Evolutionary conservation across 64 coral and sea anemone genomes (phyloP).

Genomic region (Dendrophyllia cribrosa): DNA sequence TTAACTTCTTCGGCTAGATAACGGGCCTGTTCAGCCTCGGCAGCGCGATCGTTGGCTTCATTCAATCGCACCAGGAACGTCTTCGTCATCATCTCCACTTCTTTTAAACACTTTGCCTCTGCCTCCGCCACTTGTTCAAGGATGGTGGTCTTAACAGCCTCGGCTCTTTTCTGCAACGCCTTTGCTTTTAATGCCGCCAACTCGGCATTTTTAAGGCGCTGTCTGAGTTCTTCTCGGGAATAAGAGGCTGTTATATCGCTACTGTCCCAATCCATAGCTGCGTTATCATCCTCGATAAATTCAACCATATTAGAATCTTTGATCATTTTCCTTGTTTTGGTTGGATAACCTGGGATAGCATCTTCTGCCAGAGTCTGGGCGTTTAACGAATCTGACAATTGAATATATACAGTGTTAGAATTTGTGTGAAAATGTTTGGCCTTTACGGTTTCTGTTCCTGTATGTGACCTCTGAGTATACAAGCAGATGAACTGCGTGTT

Average conservation of each 20-base stretch:
- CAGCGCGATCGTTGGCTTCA: slow-evolving; percentile 83
- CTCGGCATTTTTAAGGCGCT: slow-evolving; percentile 78
- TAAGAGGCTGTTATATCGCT: neutral
- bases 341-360: neutral
- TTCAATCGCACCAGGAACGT: slow-evolving; percentile 78
- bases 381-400: neutral
- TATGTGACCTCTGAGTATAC: too few species aligned
- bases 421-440: too few species aligned
- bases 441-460: too few species aligned
- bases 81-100: slow-evolving; percentile 91
- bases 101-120: slow-evolving; percentile 84
- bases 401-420: too few species aligned
- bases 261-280: slow-evolving; percentile 7
- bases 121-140: slow-evolving; percentile 79
- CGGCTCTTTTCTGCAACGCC: slow-evolving; percentile 82
- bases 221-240: slow-evolving; percentile 1
- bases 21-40: slow-evolving; percentile 70
- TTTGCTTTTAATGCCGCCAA: slow-evolving; percentile 76
- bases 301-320: neutral
- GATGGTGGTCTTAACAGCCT: slow-evolving; percentile 78
- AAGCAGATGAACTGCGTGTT: too few species aligned
- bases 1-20: slow-evolving; percentile 87
- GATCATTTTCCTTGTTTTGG: neutral
- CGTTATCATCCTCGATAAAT: slow-evolving; percentile 12
- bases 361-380: neutral